Evolutionary conservation across 2,888 invertebrate species (phyloP).

Genomic region (Clitarchus hookeri): DNA sequence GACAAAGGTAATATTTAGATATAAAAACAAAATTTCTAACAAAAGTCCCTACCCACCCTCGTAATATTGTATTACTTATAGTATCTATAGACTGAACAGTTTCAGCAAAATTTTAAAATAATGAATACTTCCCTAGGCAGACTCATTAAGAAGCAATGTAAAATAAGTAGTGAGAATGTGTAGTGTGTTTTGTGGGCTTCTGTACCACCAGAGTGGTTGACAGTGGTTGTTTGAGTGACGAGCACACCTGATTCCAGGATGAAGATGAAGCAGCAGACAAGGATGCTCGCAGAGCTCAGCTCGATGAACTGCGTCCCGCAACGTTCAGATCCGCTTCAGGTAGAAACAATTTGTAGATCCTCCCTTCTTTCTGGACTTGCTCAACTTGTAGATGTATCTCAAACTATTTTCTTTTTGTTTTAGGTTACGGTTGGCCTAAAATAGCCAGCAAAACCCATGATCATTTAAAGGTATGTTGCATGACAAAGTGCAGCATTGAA

Average conservation of each 20-base stretch:
- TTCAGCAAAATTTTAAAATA: too few relatives aligned
- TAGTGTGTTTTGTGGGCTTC: too few relatives aligned
- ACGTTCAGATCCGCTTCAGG: background rate
- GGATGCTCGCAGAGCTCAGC: conserved; percentile 10
- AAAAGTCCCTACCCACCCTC: too few relatives aligned
- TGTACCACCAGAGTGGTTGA: too few relatives aligned
- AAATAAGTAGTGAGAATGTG: too few relatives aligned
- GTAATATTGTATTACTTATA: too few relatives aligned
- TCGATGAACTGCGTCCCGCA: background rate
- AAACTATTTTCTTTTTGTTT: background rate
- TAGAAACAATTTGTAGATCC: background rate
- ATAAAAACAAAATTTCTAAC: too few relatives aligned
- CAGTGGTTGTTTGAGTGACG: too few relatives aligned
- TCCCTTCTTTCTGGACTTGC: background rate
- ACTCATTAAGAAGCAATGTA: too few relatives aligned
- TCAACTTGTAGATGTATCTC: background rate
- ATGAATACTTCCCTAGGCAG: too few relatives aligned
- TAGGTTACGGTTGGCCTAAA: conserved; percentile 1
- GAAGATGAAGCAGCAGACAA: background rate
- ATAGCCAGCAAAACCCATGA: background rate
- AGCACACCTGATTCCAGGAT: background rate
- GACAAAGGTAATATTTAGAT: too few relatives aligned
- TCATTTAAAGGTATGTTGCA: background rate
- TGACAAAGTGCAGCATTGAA: background rate
- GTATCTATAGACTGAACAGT: too few relatives aligned